phyloP scores from a whole-genome alignment of 2,797 vertebrate species.

The Chelonia mydas region DNA sequence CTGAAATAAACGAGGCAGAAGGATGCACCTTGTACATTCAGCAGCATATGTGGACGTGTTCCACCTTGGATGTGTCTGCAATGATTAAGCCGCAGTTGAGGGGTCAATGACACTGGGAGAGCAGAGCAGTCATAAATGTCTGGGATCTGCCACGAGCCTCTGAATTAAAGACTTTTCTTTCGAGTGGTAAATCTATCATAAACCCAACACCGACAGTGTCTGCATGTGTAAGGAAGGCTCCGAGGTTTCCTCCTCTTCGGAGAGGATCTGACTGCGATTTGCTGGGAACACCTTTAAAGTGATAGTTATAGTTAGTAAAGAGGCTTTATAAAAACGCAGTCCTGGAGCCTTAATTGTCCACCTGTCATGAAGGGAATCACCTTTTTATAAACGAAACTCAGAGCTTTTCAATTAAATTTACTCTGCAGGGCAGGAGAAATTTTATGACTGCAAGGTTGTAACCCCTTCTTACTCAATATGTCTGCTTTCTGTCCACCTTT shows the following conservation, averaged over 20 bases:
- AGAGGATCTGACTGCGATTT: neutral
- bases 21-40: neutral
- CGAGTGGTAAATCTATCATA: rapidly evolving
- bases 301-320: neutral
- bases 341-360: neutral
- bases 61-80: neutral
- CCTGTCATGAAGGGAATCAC: rapidly evolving
- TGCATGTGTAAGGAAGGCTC: neutral
- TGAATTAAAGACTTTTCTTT: neutral
- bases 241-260: rapidly evolving
- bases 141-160: neutral
- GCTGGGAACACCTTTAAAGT: neutral
- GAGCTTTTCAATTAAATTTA: neutral
- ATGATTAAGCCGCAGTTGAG: neutral
- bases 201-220: neutral
- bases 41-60: neutral
- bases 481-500: neutral
- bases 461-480: rapidly evolving
- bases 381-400: neutral
- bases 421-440: neutral
- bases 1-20: neutral
- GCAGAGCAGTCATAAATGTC: neutral
- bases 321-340: neutral
- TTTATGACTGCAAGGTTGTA: neutral
- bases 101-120: neutral